Conservation (phyloP, 2,888 invertebrate species). For the Arrhopalites spinosus region DNA sequence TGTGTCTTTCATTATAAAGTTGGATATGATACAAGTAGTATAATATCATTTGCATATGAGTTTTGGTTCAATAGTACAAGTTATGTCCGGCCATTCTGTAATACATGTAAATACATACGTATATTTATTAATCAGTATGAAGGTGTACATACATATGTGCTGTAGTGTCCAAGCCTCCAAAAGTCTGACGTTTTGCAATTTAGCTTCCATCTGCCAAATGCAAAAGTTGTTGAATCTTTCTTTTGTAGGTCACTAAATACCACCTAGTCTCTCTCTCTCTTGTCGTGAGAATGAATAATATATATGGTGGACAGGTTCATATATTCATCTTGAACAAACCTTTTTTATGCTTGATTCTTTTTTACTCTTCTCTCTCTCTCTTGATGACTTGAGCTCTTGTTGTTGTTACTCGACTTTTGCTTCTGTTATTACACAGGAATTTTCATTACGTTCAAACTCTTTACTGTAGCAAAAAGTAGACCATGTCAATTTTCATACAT, state of each 20-base stretch:
- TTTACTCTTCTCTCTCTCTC: neutral
- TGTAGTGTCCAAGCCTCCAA: neutral
- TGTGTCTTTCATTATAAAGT: too few species aligned
- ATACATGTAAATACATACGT: neutral
- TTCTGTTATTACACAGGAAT: conserved; percentile 28
- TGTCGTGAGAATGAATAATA: neutral
- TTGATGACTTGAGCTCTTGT: neutral
- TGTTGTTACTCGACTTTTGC: conserved; percentile 16
- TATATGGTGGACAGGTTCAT: neutral
- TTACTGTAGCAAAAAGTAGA: conserved; percentile 19
- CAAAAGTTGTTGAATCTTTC: neutral
- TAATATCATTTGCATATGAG: too few species aligned
- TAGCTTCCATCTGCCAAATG: conserved; percentile 3
- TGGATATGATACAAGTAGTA: too few species aligned
- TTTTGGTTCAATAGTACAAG: too few species aligned
- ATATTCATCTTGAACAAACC: conserved; percentile 4
- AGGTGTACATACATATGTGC: neutral
- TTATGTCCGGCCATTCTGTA: neutral
- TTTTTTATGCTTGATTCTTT: conserved; percentile 2
- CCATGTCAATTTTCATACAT: conserved; percentile 17
- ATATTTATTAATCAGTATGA: neutral
- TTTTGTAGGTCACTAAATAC: conserved; percentile 23
- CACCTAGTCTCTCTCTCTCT: conserved; percentile 9
- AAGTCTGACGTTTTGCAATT: neutral
- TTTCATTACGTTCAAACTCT: neutral